Evolutionary conservation across 2,888 invertebrate species (phyloP).

Genomic region (Isotomurus palustris): DNA sequence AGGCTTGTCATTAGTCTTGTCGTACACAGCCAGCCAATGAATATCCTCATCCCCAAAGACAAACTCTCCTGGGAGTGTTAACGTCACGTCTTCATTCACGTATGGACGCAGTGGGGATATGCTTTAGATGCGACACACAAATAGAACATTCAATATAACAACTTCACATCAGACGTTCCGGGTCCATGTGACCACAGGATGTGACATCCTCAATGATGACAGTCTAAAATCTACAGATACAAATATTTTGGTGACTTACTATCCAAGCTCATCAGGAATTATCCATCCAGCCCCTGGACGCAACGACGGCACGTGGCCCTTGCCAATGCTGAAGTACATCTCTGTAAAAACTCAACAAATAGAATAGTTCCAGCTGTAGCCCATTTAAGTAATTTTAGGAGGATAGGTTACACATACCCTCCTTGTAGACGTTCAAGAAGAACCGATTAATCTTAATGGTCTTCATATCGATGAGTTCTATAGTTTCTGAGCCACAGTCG

Average conservation of each 20-base stretch:
- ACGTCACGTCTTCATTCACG: conserved; percentile 64
- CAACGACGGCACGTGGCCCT: conserved; percentile 74
- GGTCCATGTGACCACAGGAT: too few species aligned
- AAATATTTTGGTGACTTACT: conserved; percentile 64
- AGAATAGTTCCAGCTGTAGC: too few species aligned
- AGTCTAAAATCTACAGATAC: too few species aligned
- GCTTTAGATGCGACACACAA: too few species aligned
- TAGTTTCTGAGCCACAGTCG: conserved; percentile 62
- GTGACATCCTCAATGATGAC: too few species aligned
- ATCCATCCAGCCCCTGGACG: conserved; percentile 62
- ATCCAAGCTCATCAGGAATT: conserved; percentile 86
- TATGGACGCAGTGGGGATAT: conserved; percentile 69
- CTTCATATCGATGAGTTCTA: conserved; percentile 74
- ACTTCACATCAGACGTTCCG: too few species aligned
- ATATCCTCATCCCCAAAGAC: conserved; percentile 66
- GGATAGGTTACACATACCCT: conserved; percentile 17
- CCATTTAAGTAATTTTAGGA: not conserved
- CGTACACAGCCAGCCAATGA: conserved; percentile 75
- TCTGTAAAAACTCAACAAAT: conserved; percentile 50
- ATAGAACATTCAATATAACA: too few species aligned
- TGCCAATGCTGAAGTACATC: conserved; percentile 82
- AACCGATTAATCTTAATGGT: conserved; percentile 71
- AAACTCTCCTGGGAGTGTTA: conserved; percentile 74
- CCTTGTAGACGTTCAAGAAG: conserved; percentile 45
- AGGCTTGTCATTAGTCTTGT: conserved; percentile 30